Base-by-base conservation (phyloP, 2,797 vertebrate species). In the Anabas testudineus region DNA sequence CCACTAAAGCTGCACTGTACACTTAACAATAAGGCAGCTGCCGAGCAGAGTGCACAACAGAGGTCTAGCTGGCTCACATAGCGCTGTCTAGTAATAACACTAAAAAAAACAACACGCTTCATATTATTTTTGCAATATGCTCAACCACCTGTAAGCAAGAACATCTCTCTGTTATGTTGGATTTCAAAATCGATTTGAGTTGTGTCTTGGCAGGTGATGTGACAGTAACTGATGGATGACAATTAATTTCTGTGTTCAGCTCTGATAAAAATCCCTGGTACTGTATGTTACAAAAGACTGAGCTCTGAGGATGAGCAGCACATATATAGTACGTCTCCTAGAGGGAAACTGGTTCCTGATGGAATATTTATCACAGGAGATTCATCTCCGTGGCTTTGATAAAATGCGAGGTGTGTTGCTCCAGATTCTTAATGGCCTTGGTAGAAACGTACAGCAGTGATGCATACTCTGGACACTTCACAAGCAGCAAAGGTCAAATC, bases 291-390 rank as follows among this genome's bases (percentile, higher is more conserved):
- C 58, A 34, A 82, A 69, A 69, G 54, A 30, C 43, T 63, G 58
- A 28, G 28, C 49, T 72, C 46, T 34, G 13, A 66, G 30, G 69
- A 61, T 58, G 55, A 81, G 48, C 52, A 41, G 51, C 60, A 58
- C 71, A 77, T 61, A 68, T 45, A 46, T n/a, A 46, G 43, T 46
- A 46, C 45, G 55, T 76, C 46, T 84, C 72, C 61, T 73, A 55
- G 63, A 84, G 53, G 72, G 61, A 81, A 59, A 67, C 68, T 60
- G 47, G 53, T n/a, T 52, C 54, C 58, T 74, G 48, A 85, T 87
- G 74, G 79, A 91, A 91, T 87, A 92, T 92, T 88, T 77, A 92
- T 84, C 82, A 82, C 42, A 24, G 21, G 2, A 71, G 78, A 82
- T 81, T 87, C 48, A 76, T 87, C 79, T 88, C 52, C 70, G 43